Base-by-base conservation (phyloP, 2,113 vertebrate genomes). In the Halcyon senegalensis region DNA sequence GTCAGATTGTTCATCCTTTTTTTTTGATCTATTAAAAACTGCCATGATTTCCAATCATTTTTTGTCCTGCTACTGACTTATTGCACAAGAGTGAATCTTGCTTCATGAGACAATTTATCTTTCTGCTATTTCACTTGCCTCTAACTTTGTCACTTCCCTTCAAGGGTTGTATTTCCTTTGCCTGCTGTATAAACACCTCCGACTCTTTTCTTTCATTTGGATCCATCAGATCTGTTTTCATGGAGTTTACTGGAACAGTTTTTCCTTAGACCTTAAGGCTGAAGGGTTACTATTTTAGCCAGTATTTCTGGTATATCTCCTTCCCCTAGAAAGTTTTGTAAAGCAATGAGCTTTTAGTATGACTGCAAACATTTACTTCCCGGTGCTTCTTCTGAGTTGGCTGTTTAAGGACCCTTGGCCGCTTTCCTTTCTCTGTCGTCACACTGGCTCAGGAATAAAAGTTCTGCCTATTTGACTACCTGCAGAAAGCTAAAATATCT, bases 151-250 rank as follows among this genome's bases (percentile, higher is more conserved):
- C 66, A 87, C 91, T 92, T 96, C n/a, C 62, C 74, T 95, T 96
- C 86, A 91, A 93, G 85, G 31, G 35, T 92, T 95, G 94, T 92
- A 87, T 95, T 95, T 90, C 93, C 89, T 90, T 94, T 87, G 50
- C 50, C 50, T 13, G 25, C 50, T 25, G 50, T 14, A 51, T 51
- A 51, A 51, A 51, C 23, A 51, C 50, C 50, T 14, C 24, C 50
- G 25, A 92, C 30, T 70, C 50, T 44, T 56, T 39, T 37, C 78
- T 96, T 96, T 94, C 44, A 31, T 90, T 95, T 0, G 0, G 91
- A 94, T 93, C 84, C 62, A 87, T 83, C 82, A 83, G 87, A 86
- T 90, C 0, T 0, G 62, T 91, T 97, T 93, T 93, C 43, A 46
- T 4, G 83, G 73, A 81, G 82, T 58, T 89, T 84, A 96, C 43